Conservation (phyloP, 2,797 vertebrate species). For the Gallirallus australis region DNA sequence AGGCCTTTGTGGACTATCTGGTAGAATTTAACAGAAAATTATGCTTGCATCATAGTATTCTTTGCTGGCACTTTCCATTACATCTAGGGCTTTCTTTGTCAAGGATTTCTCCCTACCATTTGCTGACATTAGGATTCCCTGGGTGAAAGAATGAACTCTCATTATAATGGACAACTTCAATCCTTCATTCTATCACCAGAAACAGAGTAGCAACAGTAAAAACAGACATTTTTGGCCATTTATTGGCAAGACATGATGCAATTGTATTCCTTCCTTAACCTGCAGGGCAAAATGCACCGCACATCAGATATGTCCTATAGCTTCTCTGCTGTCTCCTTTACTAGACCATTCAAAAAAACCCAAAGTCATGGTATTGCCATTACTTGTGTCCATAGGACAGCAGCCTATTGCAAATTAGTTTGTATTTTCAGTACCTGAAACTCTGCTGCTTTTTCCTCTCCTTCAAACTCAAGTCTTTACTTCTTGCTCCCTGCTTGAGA, state of each 20-base stretch:
- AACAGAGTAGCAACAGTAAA: background rate
- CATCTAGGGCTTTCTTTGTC: slow-evolving; percentile 5
- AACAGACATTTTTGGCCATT: background rate
- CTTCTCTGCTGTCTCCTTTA: background rate
- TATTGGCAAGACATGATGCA: background rate
- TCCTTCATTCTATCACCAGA: background rate
- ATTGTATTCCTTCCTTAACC: background rate
- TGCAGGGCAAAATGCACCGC: background rate
- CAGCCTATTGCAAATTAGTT: background rate
- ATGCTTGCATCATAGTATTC: slow-evolving; percentile 14
- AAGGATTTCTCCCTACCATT: background rate
- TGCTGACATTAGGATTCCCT: slow-evolving; percentile 31
- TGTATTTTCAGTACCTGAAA: slow-evolving; percentile 38
- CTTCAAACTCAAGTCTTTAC: slow-evolving; percentile 41
- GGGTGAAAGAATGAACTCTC: slow-evolving; percentile 4
- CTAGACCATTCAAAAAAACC: background rate
- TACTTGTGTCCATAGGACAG: background rate
- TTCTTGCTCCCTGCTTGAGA: slow-evolving; percentile 48
- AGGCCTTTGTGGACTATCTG: slow-evolving; percentile 17
- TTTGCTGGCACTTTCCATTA: slow-evolving; percentile 19
- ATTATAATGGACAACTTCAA: background rate
- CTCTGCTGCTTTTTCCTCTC: slow-evolving; percentile 17
- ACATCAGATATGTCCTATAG: background rate
- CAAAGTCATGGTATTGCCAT: background rate
- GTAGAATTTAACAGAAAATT: slow-evolving; percentile 39